Evolutionary conservation across 1,140 invertebrate species (phyloP), one percentile per base, ranked within the genome.

Genomic region (Drosophila mojavensis): DNA sequence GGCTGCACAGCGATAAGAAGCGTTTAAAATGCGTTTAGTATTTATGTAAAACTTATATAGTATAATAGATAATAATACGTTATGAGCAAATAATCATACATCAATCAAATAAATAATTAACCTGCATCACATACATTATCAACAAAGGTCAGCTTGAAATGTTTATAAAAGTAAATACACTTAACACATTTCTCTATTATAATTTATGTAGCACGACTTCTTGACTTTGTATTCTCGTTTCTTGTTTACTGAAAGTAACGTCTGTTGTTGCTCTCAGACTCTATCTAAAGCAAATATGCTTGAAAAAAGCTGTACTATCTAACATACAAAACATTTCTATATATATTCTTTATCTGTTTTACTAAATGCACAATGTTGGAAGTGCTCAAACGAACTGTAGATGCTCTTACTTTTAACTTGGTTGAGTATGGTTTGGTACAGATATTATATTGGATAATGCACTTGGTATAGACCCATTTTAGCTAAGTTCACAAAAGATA

Each of bases 231-330:
- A 7, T 53, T 63, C 5, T 17, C 5, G 17, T 36, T 7, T 39
- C 15, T 53, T 20, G 3, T 36, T 10, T 24, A 6, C 33, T 53
- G 15, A 6, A 26, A 41, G 11, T 50, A 30, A 20, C 48, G 41
- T 20, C 50, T 53, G 39, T 24, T 28, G 24, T 15, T 53, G 11
- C 26, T 55, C 51, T 33, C 50, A 17, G 15, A 47, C 7, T 47
- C 43, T 6, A 20, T 17, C 6, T 17, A 24, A 54, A 13, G 30
- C 30, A 20, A 43, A 64, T 33, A 33, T 10, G 20, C 20, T 24
- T 24, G 28, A 47, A 54, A 54, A 43, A 11, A 63, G 39, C 20
- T 50, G 24, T 51, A 51, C 24, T 51, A 51, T 47, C 48, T 51
- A n/a, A 20, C 48, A 41, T 39, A 30, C 26, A 47, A 17, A 17